phyloP scores from a whole-genome alignment of 2,888 invertebrate species.

The Acanthopleura granulata region DNA sequence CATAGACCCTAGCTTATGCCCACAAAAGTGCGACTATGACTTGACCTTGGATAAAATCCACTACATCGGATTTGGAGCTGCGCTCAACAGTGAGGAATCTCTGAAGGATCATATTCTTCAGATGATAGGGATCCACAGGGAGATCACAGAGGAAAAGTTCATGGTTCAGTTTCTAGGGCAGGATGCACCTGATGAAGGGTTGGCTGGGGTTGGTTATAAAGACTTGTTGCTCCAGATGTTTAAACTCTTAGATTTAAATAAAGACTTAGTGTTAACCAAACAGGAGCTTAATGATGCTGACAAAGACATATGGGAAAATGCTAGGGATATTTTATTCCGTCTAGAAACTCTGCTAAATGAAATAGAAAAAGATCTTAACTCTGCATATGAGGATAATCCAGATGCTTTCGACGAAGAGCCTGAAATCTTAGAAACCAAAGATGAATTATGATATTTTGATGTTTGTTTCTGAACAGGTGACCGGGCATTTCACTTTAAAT shows the following conservation, averaged over 20 bases:
- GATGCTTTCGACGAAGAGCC: too few relatives aligned
- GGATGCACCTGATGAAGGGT: background rate
- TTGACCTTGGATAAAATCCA: slow-evolving; percentile 45
- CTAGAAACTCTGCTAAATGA: background rate
- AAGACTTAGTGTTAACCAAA: background rate
- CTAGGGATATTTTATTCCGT: background rate
- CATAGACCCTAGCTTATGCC: slow-evolving; percentile 45
- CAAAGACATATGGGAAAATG: slow-evolving; percentile 4
- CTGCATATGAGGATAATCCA: background rate
- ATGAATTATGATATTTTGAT: too few relatives aligned
- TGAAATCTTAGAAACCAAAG: too few relatives aligned
- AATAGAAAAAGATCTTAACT: background rate
- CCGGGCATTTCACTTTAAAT: too few relatives aligned
- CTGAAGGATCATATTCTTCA: slow-evolving; percentile 21
- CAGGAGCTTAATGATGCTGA: background rate
- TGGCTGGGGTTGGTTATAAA: background rate
- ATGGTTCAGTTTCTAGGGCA: background rate
- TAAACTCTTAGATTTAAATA: slow-evolving; percentile 5
- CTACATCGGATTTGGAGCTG: slow-evolving; percentile 40
- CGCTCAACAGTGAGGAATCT: slow-evolving; percentile 26
- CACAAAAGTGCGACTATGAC: slow-evolving; percentile 36
- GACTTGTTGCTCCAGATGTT: slow-evolving; percentile 2
- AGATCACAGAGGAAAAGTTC: background rate
- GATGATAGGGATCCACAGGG: background rate
- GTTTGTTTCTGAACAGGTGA: too few relatives aligned